Percentiles rank a stretch among this genome's conserved stretches.
phyloP scores from a whole-genome alignment of 2,113 vertebrate genomes.

The Prunella fulvescens region DNA sequence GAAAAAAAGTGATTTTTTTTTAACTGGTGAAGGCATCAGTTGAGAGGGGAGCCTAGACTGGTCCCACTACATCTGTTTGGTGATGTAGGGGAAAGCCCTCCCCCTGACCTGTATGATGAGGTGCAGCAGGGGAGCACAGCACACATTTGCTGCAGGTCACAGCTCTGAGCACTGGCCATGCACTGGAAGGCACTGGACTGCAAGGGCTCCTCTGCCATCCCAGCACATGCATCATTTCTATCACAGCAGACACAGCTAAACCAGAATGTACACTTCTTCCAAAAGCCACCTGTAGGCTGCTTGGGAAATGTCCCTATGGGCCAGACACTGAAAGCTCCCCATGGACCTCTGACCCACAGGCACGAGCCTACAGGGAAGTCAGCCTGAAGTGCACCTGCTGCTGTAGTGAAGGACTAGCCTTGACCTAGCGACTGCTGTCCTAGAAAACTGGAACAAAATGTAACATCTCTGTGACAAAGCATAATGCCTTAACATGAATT shows the following conservation, averaged over 20 bases:
- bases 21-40: background rate
- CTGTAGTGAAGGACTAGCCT: background rate
- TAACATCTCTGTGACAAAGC: background rate
- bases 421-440: background rate
- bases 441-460: background rate
- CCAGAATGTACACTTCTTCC: background rate
- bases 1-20: background rate
- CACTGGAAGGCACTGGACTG: fast-evolving
- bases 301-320: background rate
- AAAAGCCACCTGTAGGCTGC: background rate
- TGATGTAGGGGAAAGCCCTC: background rate
- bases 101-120: fast-evolving
- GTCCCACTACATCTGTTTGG: background rate
- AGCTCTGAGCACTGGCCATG: background rate
- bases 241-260: background rate
- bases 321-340: background rate
- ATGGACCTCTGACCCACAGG: background rate
- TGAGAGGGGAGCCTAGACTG: background rate
- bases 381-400: background rate
- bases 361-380: fast-evolving
- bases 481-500: background rate
- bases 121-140: background rate
- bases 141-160: background rate
- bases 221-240: fast-evolving
- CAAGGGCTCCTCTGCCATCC: background rate